Conservation (phyloP, 1,140 invertebrate species). For the Nebria ingens region DNA sequence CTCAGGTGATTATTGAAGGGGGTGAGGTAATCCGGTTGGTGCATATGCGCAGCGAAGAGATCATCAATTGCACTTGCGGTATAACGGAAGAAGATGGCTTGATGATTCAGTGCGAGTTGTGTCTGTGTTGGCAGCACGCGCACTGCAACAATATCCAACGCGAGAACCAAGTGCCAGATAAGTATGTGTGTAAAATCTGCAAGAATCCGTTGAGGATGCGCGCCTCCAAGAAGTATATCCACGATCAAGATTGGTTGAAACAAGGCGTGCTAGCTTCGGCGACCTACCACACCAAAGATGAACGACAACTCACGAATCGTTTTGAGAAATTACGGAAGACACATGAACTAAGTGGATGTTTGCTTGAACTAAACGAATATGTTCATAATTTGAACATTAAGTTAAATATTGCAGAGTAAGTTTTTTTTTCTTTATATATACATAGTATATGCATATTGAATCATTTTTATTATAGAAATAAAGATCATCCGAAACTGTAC, state of each 20-base stretch:
- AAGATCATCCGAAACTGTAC: conserved; percentile 73
- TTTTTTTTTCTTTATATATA: conserved; percentile 12
- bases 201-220: conserved; percentile 62
- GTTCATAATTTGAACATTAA: conserved; percentile 63
- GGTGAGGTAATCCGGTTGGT: conserved; percentile 55
- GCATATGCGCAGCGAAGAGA: conserved; percentile 43
- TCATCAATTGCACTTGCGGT: conserved; percentile 36
- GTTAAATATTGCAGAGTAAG: conserved; percentile 65
- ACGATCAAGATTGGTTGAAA: conserved; percentile 81
- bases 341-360: conserved; percentile 59
- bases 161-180: conserved; percentile 75
- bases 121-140: conserved; percentile 90
- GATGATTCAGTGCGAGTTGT: conserved; percentile 92
- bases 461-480: conserved; percentile 41
- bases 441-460: conserved; percentile 7
- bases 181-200: conserved; percentile 84
- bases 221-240: conserved; percentile 58
- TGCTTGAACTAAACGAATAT: conserved; percentile 54
- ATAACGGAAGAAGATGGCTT: conserved; percentile 81
- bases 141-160: conserved; percentile 73
- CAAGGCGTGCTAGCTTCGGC: conserved; percentile 63
- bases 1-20: conserved; percentile 39
- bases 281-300: conserved; percentile 34
- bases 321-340: conserved; percentile 48
- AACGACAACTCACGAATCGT: conserved; percentile 30